A percentile compares a stretch with the other conserved stretches of the same genome.
phyloP scores from a whole-genome alignment of 2,797 vertebrate genomes.

The Pseudochirops cupreus region DNA sequence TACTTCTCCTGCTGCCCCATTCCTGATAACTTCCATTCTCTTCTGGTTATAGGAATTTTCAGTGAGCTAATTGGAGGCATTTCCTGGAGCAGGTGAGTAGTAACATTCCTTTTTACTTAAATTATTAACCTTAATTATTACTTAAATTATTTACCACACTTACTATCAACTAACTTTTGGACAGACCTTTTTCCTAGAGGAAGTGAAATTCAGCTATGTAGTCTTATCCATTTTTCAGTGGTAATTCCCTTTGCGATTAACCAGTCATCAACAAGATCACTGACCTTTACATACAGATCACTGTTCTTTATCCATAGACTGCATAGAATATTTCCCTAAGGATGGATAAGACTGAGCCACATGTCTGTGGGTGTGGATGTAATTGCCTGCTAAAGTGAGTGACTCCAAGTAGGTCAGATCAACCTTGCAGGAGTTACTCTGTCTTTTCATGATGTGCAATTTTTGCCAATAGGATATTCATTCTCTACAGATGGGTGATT shows the following conservation, averaged over 20 bases:
- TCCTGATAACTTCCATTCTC: slow-evolving; percentile 33
- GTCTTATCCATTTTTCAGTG: slow-evolving; percentile 51
- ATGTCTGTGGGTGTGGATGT: slow-evolving; percentile 38
- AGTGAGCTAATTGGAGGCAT: slow-evolving; percentile 68
- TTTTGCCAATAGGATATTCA: slow-evolving; percentile 12
- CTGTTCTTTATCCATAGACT: neutral
- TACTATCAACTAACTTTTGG: slow-evolving; percentile 46
- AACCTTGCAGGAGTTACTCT: neutral
- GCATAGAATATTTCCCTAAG: neutral
- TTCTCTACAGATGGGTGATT: neutral
- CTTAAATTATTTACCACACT: slow-evolving; percentile 60
- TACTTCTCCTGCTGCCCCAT: slow-evolving; percentile 31
- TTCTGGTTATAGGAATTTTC: slow-evolving; percentile 54
- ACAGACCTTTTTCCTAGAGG: slow-evolving; percentile 6
- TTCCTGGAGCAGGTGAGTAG: slow-evolving; percentile 41
- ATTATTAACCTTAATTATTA: slow-evolving; percentile 43
- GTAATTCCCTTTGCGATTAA: slow-evolving; percentile 53
- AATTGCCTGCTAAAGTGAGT: slow-evolving; percentile 60
- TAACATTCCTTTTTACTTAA: slow-evolving; percentile 39
- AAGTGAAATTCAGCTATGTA: slow-evolving; percentile 35
- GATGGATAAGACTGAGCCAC: neutral
- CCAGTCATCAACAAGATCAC: slow-evolving; percentile 54
- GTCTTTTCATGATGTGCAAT: slow-evolving; percentile 1
- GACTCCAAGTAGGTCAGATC: slow-evolving; percentile 22
- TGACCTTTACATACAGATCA: slow-evolving; percentile 39